Base-by-base conservation (phyloP, 2,888 invertebrate species). In the Platypus cylindrus region DNA sequence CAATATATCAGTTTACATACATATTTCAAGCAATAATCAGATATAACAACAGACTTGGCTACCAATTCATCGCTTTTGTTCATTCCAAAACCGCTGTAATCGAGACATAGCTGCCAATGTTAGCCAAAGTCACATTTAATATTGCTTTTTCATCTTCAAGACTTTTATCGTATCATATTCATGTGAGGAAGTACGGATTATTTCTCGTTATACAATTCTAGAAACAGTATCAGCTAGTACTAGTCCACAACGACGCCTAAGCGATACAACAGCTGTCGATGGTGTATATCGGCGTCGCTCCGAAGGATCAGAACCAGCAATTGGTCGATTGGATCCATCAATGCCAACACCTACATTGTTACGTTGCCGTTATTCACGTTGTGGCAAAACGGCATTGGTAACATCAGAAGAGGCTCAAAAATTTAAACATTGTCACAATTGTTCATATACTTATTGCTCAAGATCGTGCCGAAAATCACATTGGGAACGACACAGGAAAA, bases 391-490 rank as follows among this genome's bases (percentile, higher is more conserved):
- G 37, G 72, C 76, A 37, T 71, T 82, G 30, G 73, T 73, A 2
- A 60, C 81, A 36, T 67, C 73, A 38, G 81, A 86, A 48, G 93
- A 93, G 40, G 78, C 83, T 47, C 70, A 75, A 48, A 72, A 73
- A 50, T 94, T 79, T 68, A 91, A 93, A 61, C 84, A 83, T 49
- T 91, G 90, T 63, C 91, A 91, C 66, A 93, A 94, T 61, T 95
- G 95, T 66, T 82, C 85, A 48, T 87, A 90, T 54, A 77, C 84
- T 54, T 95, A 95, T 64, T 95, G 95, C 65, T 86, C 89, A 41
- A 73, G 86, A 40, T 80, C 84, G 52, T 95, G 94, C 60, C 74
- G 95, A 15, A 69, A 85, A 41, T 76, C 82, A 9, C 91, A 95
- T 59, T 94, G 93, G 93, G 84, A 87, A 55, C 80, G 83, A 51